Base-by-base conservation (phyloP, 2,113 vertebrate species). In the Microcebus griseorufus region DNA sequence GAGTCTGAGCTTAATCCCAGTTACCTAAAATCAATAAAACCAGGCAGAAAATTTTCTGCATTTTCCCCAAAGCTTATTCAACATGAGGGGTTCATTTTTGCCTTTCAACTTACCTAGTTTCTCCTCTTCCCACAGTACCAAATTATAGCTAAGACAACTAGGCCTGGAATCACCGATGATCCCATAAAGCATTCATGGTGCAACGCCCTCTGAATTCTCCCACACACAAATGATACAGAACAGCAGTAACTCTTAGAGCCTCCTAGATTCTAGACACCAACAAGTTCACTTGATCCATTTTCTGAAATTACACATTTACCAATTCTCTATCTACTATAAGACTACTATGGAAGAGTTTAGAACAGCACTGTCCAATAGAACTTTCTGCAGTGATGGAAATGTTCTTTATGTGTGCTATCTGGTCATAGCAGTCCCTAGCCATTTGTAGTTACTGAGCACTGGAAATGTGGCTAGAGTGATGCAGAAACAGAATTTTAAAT, bases 401-500 rank as follows among this genome's bases (percentile, higher is more conserved):
- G 60, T 51, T 93, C 69, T 83, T 16, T 37, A 27, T 45, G 5
- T 78, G 39, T 67, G 34, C n/a, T 90, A 45, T 65, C 79, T 72
- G 81, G 34, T 22, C 78, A 82, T 1, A 76, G 55, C n/a, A 73
- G 17, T 58, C 78, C 78, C 76, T 9, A 84, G 83, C 60, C 89
- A 88, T 64, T 1, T 78, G 60, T 76, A 60, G 34, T 65, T 67
- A 48, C 7, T 51, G 25, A 80, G 42, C 32, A 90, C 84, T 81
- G 85, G 62, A 96, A 92, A 93, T 88, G 37, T 32, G 80, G 78
- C 55, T 79, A 58, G 22, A 83, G 13, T 85, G 58, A 88, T n/a
- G 88, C 70, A 93, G 75, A 88, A 92, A 87, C 45, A 34, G 45
- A 73, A 86, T 67, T 88, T 83, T 87, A 62, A 73, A 93, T 87